phyloP scores from a whole-genome alignment of 2,113 vertebrate genomes.

The Mus musculus region GRCm39 chr10:84768001-84768500 shows the following conservation, averaged over 20 bases:
- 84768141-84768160: background rate
- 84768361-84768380: slow-evolving; percentile 45
- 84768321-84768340: background rate
- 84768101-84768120: background rate
- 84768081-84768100: background rate
- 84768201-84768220: background rate
- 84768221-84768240: background rate
- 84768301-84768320: background rate
- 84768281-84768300: slow-evolving; percentile 11
- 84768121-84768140: background rate
- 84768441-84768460: background rate
- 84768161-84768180: background rate
- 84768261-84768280: slow-evolving; percentile 6
- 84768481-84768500: background rate
- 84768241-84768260: background rate
- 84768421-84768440: background rate
- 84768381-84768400: background rate
- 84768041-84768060: background rate
- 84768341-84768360: slow-evolving; percentile 36
- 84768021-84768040: background rate
- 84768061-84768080: background rate
- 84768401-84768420: background rate
- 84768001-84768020: background rate
- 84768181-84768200: slow-evolving; percentile 39
- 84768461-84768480: background rate